These are phyloP conservation scores for Bactericera cockerelli DNA, from an alignment of 1,140 invertebrate genomes.

Conservation along the genomic window DNA sequence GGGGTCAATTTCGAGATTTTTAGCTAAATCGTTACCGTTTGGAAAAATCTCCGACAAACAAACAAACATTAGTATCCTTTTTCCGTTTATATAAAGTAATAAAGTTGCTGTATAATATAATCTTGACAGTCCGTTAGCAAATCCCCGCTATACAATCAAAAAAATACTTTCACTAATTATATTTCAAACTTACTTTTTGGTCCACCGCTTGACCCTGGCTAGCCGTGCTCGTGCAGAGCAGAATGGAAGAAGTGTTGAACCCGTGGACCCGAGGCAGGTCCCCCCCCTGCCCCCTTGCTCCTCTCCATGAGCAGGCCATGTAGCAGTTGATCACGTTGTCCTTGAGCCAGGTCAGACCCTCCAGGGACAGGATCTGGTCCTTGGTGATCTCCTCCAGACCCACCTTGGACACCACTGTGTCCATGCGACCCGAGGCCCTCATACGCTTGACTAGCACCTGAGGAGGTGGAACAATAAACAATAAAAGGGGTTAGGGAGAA, in stretches of 20 bases:
- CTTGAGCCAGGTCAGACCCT: neutral
- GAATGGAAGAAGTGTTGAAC: constrained; percentile 1
- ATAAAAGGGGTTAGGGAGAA: too few relatives aligned
- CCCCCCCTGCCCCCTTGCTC: neutral
- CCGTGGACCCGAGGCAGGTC: neutral
- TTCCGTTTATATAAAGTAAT: too few relatives aligned
- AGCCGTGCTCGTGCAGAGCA: neutral
- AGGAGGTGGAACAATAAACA: neutral
- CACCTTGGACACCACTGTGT: neutral
- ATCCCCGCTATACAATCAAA: too few relatives aligned
- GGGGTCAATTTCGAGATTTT: too few relatives aligned
- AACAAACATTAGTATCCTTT: too few relatives aligned
- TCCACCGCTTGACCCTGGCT: neutral
- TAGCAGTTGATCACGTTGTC: constrained; percentile 1
- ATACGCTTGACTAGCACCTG: neutral
- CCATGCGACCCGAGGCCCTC: neutral
- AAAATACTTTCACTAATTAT: too few relatives aligned
- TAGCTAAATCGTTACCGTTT: too few relatives aligned
- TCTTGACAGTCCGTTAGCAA: too few relatives aligned
- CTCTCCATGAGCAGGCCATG: neutral
- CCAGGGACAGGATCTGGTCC: neutral
- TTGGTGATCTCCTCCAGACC: neutral
- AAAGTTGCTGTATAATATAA: too few relatives aligned
- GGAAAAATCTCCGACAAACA: too few relatives aligned
- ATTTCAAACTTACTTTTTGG: too few relatives aligned